Evolutionary conservation across 2,888 invertebrate species (phyloP).

Genomic region (Megalurothrips usitatus): DNA sequence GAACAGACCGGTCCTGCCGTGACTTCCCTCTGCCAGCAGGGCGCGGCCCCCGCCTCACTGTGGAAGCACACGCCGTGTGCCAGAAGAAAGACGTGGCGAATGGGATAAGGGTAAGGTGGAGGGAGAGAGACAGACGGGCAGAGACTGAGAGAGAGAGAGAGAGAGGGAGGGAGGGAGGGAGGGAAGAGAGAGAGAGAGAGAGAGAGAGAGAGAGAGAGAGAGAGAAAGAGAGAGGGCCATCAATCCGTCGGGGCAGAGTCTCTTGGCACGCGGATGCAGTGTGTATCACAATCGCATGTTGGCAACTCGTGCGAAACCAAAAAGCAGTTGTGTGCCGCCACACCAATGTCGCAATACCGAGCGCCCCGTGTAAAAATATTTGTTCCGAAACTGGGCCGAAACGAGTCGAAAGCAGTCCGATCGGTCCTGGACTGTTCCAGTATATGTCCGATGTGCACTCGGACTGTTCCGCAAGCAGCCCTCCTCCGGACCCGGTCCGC

Average conservation of each 20-base stretch:
- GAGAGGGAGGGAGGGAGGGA: background rate
- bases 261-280: background rate
- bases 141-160: background rate
- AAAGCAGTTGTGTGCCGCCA: slow-evolving; percentile 16
- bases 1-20: no score
- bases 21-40: no score
- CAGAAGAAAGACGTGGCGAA: background rate
- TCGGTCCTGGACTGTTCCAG: no score
- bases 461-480: no score
- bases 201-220: slow-evolving; percentile 6
- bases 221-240: background rate
- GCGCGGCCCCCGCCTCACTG: no score
- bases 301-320: slow-evolving; percentile 25
- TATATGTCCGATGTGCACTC: no score
- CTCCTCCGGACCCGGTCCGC: no score
- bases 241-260: background rate
- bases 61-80: no score
- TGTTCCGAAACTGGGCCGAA: no score
- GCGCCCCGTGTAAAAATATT: no score
- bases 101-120: background rate
- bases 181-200: background rate
- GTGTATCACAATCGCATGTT: slow-evolving; percentile 24
- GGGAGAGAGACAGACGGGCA: background rate
- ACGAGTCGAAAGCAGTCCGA: no score
- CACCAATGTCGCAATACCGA: background rate